Evolutionary conservation across 2,888 invertebrate genomes (phyloP).

Genomic region (Encarsia formosa): DNA sequence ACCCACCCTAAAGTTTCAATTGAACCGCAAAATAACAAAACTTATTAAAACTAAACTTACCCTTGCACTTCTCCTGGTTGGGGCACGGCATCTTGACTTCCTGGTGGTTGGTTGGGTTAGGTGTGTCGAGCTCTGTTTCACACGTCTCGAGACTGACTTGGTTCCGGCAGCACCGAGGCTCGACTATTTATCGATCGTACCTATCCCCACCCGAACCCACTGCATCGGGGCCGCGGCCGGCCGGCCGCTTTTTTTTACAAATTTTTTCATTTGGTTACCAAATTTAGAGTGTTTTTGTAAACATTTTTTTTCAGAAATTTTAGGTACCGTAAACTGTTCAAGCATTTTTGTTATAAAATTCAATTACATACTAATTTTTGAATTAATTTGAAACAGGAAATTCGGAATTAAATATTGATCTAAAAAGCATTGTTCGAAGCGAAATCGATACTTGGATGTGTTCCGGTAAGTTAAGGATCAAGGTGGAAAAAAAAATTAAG

Average conservation of each 20-base stretch:
- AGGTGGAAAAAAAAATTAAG: no score
- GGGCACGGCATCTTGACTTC: conserved; percentile 44
- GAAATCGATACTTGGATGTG: no score
- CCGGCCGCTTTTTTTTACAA: not conserved
- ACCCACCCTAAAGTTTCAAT: not conserved
- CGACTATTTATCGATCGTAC: conserved; percentile 46
- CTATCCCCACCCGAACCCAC: conserved; percentile 28
- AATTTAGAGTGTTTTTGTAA: not conserved
- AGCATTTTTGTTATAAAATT: not conserved
- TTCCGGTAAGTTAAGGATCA: no score
- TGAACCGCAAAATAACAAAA: not conserved
- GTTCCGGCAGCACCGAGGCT: conserved; percentile 28
- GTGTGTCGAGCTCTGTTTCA: conserved; percentile 21
- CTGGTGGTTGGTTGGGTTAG: conserved; percentile 9
- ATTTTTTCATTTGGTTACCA: not conserved
- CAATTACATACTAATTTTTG: not conserved
- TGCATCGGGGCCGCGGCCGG: not conserved
- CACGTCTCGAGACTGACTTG: conserved; percentile 32
- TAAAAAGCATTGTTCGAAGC: no score
- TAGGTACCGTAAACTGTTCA: not conserved
- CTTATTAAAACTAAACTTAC: conserved; percentile 34
- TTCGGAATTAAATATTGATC: no score
- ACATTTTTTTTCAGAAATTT: not conserved
- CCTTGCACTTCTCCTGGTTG: conserved; percentile 45
- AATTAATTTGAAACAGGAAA: not conserved